phyloP scores from a whole-genome alignment of 2,888 invertebrate species.

The Lomographa bimaculata region DNA sequence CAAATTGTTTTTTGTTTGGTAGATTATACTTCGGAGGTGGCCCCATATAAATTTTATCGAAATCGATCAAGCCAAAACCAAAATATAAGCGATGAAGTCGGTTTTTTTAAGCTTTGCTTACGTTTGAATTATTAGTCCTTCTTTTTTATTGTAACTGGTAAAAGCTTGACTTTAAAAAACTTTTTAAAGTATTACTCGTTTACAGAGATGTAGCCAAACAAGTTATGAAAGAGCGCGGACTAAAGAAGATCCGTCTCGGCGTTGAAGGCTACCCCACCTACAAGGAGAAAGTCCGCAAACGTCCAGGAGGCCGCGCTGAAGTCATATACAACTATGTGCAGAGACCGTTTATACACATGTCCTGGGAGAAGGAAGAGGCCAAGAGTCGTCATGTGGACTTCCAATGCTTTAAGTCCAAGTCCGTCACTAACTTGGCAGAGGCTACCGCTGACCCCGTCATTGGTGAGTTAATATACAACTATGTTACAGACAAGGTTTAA shows the following conservation, averaged over 20 bases:
- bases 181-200: too few species aligned
- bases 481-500: conserved; percentile 99
- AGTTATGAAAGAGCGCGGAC: conserved; percentile 98
- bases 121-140: too few species aligned
- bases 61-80: too few species aligned
- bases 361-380: conserved; percentile 99
- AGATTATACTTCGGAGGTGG: too few species aligned
- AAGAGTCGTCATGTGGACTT: conserved; percentile 99
- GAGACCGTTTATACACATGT: conserved; percentile 99
- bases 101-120: too few species aligned
- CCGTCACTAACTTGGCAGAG: conserved; percentile 97
- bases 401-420: conserved; percentile 98
- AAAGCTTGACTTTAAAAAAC: too few species aligned
- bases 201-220: conserved; percentile 98
- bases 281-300: conserved; percentile 98
- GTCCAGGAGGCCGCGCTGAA: conserved; percentile 97
- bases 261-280: conserved; percentile 99
- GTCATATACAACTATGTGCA: conserved; percentile 99
- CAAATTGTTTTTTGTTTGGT: too few species aligned
- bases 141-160: too few species aligned
- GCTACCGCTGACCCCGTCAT: conserved; percentile 95
- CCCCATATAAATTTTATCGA: too few species aligned
- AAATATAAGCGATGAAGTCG: too few species aligned
- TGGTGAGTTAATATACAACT: conserved; percentile 93
- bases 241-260: conserved; percentile 99